Evolutionary conservation across 2,797 vertebrate species (phyloP).

Genomic region (Lacerta bilineata): DNA sequence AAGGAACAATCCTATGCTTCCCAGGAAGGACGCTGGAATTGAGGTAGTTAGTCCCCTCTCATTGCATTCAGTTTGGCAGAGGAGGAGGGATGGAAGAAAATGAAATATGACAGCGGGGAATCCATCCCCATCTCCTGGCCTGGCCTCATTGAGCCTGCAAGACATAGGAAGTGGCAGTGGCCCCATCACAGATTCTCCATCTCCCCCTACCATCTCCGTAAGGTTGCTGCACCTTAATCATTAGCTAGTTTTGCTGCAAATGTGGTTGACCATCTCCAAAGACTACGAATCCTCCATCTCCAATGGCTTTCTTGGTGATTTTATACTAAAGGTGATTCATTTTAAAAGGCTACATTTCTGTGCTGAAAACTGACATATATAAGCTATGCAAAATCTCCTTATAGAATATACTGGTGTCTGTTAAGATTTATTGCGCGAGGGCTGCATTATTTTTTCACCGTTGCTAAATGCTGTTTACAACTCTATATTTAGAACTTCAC

Average conservation of each 20-base stretch:
- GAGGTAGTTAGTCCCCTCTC: not conserved
- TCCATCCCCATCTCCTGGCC: not conserved
- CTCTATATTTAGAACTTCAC: not conserved
- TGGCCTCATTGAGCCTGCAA: not conserved
- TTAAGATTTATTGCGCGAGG: not conserved
- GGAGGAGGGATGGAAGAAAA: not conserved
- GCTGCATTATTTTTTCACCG: not conserved
- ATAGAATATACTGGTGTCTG: not conserved
- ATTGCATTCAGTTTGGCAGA: not conserved
- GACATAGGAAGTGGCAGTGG: not conserved
- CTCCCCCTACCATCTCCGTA: not conserved
- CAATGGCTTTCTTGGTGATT: not conserved
- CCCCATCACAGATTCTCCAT: not conserved
- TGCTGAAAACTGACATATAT: not conserved
- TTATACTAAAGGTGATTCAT: not conserved
- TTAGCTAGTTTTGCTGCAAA: not conserved
- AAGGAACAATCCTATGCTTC: no score
- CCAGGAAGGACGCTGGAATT: not conserved
- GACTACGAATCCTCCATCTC: not conserved
- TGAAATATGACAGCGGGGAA: not conserved
- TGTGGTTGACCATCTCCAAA: not conserved
- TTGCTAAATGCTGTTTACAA: not conserved
- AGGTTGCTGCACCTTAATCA: not conserved
- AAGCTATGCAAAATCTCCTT: slow-evolving; percentile 18
- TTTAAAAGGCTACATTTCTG: not conserved